These are phyloP conservation scores for Phorcus lineatus DNA, from an alignment of 2,888 invertebrate species.

Conservation along the genomic window DNA sequence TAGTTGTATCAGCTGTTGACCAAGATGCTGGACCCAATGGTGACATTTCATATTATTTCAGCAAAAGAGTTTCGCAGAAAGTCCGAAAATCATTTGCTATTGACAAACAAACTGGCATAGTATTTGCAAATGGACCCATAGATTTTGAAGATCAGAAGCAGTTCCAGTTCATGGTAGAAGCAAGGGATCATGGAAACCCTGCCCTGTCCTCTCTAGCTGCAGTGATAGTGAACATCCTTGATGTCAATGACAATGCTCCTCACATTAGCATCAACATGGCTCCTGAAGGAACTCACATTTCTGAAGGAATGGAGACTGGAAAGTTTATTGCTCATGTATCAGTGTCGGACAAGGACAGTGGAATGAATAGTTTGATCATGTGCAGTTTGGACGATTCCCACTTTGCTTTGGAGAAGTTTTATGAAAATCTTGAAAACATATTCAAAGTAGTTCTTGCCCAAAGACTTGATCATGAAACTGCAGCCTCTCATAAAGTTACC, in stretches of 20 bases:
- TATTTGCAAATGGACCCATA: conserved; percentile 85
- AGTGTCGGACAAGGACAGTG: conserved; percentile 77
- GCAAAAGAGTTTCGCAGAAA: conserved; percentile 52
- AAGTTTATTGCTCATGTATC: conserved; percentile 96
- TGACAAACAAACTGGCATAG: conserved; percentile 90
- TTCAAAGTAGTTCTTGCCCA: conserved; percentile 61
- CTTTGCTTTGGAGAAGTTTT: conserved; percentile 55
- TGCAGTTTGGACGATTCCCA: conserved; percentile 59
- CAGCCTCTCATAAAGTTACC: conserved; percentile 56
- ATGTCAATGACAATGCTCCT: conserved; percentile 86
- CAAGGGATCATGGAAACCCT: conserved; percentile 57
- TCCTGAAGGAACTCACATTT: conserved; percentile 81
- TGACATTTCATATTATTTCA: conserved; percentile 76
- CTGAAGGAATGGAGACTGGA: conserved; percentile 86
- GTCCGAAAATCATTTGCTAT: conserved; percentile 76
- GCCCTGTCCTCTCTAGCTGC: conserved; percentile 76
- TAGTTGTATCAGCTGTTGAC: conserved; percentile 85
- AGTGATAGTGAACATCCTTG: conserved; percentile 78
- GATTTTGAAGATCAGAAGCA: conserved; percentile 85
- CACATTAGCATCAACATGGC: conserved; percentile 89
- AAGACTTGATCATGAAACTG: conserved; percentile 63
- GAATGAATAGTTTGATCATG: conserved; percentile 59
- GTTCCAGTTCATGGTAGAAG: conserved; percentile 83
- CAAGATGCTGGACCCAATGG: conserved; percentile 88
- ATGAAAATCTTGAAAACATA: conserved; percentile 38